Base-by-base conservation (phyloP, 2,888 invertebrate genomes). In the Dasysyrphus albostriatus region DNA sequence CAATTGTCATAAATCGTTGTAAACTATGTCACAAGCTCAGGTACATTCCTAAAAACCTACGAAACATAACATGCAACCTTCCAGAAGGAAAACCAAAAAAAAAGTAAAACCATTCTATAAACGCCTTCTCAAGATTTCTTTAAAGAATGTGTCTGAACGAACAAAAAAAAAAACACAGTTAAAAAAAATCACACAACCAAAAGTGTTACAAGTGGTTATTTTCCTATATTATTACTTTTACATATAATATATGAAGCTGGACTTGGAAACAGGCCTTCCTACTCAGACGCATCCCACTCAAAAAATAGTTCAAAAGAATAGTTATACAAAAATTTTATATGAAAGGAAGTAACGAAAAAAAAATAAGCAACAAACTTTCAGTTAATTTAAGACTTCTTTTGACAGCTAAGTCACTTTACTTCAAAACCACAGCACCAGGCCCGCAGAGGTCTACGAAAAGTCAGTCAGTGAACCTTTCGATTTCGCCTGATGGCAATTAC, bases 201-300 rank as follows among this genome's bases (percentile, higher is more conserved):
- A 69, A 76, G 78, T 74, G 83, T 83, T 78, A 73, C 83, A 83
- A 83, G 78, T 79, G 83, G 69, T 61, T 42, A 79, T 54, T 83
- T 67, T 54, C 14, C 12, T 59, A 10, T 37, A 32, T 54, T 32
- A 37, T 12, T 7, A 10, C 24, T 12, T 7, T 51, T 19, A 19
- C 12, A 12, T 12, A 3, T 51, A n/a, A 49, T 19, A 49, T 9
- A 47, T 16, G 14, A 51, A 78, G 56, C 69, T 67, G 73, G 78
- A 83, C 73, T 74, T 24, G 67, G 34, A 81, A 69, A 49, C 42
- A 58, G 61, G 67, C 32, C 73, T 65, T 61, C 78, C 78, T 74
- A 74, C 83, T 69, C 83, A 44, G 44, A 59, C 73, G 67, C 67
- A 83, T 78, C 83, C 83, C 78, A 83, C 73, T 47, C 73, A 58